Conservation (phyloP, 1,140 invertebrate species). For the Diplogasteroides magnus region DNA sequence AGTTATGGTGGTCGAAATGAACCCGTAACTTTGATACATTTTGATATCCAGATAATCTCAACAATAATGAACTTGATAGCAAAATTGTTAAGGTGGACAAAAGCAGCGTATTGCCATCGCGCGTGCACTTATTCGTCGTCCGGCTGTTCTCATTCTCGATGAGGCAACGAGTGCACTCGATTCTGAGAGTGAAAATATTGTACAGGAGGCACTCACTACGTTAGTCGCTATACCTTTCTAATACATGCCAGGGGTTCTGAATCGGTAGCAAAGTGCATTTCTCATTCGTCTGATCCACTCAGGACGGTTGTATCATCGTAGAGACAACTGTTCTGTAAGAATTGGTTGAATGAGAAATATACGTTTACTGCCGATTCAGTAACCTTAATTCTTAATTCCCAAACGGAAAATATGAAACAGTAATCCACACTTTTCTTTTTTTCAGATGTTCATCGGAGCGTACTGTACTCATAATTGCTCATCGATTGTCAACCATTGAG, state of each 20-base stretch:
- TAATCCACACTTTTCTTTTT: conserved; percentile 1
- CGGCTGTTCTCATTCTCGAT: conserved; percentile 53
- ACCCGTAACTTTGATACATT: too few relatives aligned
- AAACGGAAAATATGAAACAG: not conserved
- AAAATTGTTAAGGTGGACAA: conserved; percentile 25
- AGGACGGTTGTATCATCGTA: not conserved
- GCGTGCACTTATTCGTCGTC: conserved; percentile 46
- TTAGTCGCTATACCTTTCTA: not conserved
- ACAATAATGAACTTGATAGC: not conserved
- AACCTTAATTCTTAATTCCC: not conserved
- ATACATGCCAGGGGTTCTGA: too few relatives aligned
- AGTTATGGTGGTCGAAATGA: too few relatives aligned
- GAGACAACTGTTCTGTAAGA: not conserved
- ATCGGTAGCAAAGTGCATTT: too few relatives aligned
- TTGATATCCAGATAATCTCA: not conserved
- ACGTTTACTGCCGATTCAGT: too few relatives aligned
- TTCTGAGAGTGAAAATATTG: conserved; percentile 10
- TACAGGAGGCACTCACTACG: not conserved
- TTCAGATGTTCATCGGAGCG: conserved; percentile 42
- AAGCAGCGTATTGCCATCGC: conserved; percentile 40
- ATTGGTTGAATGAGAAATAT: too few relatives aligned
- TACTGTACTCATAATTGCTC: conserved; percentile 60
- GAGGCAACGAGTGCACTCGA: conserved; percentile 53
- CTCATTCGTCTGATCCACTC: too few relatives aligned
- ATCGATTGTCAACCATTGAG: conserved; percentile 58